Base-by-base conservation (phyloP, 2,113 vertebrate species). In the Nesogale talazaci region DNA sequence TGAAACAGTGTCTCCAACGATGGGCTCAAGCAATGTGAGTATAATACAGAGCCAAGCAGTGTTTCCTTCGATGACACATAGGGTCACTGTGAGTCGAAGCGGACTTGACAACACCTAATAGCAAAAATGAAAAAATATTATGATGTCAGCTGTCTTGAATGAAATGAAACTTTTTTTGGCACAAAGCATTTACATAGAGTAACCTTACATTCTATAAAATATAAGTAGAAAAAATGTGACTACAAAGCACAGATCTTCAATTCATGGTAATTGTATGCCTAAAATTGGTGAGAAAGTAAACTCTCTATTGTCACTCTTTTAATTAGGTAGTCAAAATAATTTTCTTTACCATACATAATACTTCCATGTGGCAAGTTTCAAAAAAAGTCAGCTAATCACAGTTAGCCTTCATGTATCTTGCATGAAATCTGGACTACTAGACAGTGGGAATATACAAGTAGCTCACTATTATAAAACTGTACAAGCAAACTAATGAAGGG, bases 151-250 rank as follows among this genome's bases (percentile, higher is more conserved):
- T 85, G 82, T 22, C 65, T 76, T 38, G 69, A 85, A 80, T 61
- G 46, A 69, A 86, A 80, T 63, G 56, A 94, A 70, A 4, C 19
- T n/a, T 70, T n/a, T 70, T 94, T 38, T 38, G 74, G 40, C 8
- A 56, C 0, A 23, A 2, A 4, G 4, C 40, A 22, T 86, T 85
- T 57, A 65, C 2, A 34, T 7, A 86, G 63, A 40, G 22, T 92
- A 46, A 15, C 38, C 42, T 42, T 42, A 76, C 14, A 76, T 12
- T 38, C 34, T 12, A 75, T 25, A 75, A 20, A 75, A 40, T 22
- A 27, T 36, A 75, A 72, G 29, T 85, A 78, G 29, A 57, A 79
- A 40, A 90, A 95, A 61, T 83, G 80, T 93, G 81, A 75, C 15
- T 52, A 52, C 46, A 52, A 52, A 52, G 46, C 46, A 52, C 4